Base-by-base conservation (phyloP, 2,113 vertebrate genomes). In the Clarias gariepinus region DNA sequence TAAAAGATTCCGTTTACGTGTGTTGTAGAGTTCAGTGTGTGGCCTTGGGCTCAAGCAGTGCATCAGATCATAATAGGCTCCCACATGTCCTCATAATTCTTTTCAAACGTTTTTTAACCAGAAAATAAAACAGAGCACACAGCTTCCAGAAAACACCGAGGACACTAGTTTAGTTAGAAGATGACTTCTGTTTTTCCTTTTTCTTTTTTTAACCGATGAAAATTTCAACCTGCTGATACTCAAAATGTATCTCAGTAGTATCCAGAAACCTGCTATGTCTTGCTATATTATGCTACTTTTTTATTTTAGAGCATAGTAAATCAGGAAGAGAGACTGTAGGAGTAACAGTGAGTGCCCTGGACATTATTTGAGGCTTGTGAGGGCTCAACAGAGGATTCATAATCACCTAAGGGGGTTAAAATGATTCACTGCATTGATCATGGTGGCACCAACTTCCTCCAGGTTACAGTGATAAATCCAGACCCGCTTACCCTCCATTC, bases 311-410 rank as follows among this genome's bases (percentile, higher is more conserved):
- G 53, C 16, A 15, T 57, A 18, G 28, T 58, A 80, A 80, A 58
- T 80, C 77, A 60, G 55, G 18, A 18, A 8, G 5, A 19, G 28
- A 60, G 77, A 18, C 28, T 58, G 55, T 60, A 23, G 55, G 77
- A 60, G 77, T 41, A 81, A 41, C 30, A 15, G 78, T 81, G 30
- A 81, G 57, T 81, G 57, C 58, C 41, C 30, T 61, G 30, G n/a
- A 81, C 23, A 61, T 81, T 23, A 79, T 30, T 58, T 79, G 77
- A 13, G 53, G 74, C 47, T 77, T 77, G 47, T 8, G 25, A 77
- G 47, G 74, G 47, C 76, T 78, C n/a, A 58, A 79, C 77, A 79
- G 77, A 33, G 57, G 78, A 81, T 81, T 61, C 57, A 36, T 81
- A 81, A 81, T 81, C 57, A 41, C 57, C 78, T 30, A 6, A 36